Evolutionary conservation across 2,888 invertebrate genomes (phyloP).

Genomic region (Chymomyza amoena): DNA sequence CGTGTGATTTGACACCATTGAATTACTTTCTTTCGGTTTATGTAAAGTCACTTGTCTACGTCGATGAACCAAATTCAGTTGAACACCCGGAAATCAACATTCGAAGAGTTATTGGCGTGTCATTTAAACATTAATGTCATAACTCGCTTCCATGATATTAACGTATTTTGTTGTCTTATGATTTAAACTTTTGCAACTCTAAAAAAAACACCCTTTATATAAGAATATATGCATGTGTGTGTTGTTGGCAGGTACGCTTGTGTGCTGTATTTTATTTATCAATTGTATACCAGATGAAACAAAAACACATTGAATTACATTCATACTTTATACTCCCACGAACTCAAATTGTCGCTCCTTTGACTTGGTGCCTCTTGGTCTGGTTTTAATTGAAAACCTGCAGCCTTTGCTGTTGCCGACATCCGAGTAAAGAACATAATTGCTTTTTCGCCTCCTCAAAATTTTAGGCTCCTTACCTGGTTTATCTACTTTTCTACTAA

Average conservation of each 20-base stretch:
- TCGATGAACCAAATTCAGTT: no score
- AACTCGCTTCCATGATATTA: no score
- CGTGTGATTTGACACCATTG: no score
- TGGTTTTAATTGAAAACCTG: conserved; percentile 10
- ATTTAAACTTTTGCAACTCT: no score
- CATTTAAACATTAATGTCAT: no score
- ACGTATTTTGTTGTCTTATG: no score
- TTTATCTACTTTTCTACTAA: neutral
- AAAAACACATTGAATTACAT: conserved; percentile 2
- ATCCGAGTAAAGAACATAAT: neutral
- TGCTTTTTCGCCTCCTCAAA: neutral
- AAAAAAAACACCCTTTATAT: no score
- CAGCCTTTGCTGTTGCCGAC: conserved; percentile 3
- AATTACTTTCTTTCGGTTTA: no score
- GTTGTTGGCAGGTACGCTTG: conserved; percentile 55
- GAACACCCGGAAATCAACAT: no score
- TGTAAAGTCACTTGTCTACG: no score
- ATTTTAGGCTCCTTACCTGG: neutral
- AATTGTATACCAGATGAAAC: conserved; percentile 58
- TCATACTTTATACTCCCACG: neutral
- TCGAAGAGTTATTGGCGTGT: no score
- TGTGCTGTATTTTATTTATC: conserved; percentile 63
- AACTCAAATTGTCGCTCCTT: neutral
- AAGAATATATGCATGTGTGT: neutral
- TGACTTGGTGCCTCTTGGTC: neutral